Base-by-base conservation (phyloP, 2,113 vertebrate genomes). In the Prietella phreatophila region DNA sequence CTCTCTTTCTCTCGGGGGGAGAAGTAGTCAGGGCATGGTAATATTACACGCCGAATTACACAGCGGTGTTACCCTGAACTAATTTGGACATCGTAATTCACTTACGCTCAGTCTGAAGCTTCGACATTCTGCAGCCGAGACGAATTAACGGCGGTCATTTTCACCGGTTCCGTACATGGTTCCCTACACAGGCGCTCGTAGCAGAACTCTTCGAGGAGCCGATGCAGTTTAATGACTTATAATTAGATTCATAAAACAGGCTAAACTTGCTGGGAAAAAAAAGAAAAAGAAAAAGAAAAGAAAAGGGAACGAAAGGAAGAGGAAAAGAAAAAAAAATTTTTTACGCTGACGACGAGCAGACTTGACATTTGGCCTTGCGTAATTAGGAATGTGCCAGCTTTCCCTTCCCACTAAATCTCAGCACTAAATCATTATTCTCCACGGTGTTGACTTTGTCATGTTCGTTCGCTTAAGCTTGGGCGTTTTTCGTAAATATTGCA, bases 361-460 rank as follows among this genome's bases (percentile, higher is more conserved):
- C 94, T 95, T 96, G 95, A 96, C 95, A 95, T 96, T 95, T 96
- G 94, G 94, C 95, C 95, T 93, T 93, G 92, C 92, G 91, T 96
- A 96, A 96, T 96, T 96, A 96, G 93, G 92, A 91, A 95, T 93
- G 94, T 94, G 95, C 94, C 95, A 95, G 94, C 95, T 95, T 85
- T 85, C 92, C 91, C 85, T 90, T 95, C 95, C 94, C 90, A 92
- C 93, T 94, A 95, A 96, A 95, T 95, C 95, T 94, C 93, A 89
- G 93, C 94, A 94, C 94, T 93, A 91, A 94, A 95, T 96, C 95
- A 93, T 95, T 96, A 95, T 95, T 95, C 95, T 95, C 93, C 39
- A 93, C 90, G 93, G 94, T 94, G 94, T 94, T 94, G 94, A 95
- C 94, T 95, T 93, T 86, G 92, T 94, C 90, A 91, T 94, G 94